Conservation (phyloP, 64 coral and sea anemone species). For the Montipora capricornis region DNA sequence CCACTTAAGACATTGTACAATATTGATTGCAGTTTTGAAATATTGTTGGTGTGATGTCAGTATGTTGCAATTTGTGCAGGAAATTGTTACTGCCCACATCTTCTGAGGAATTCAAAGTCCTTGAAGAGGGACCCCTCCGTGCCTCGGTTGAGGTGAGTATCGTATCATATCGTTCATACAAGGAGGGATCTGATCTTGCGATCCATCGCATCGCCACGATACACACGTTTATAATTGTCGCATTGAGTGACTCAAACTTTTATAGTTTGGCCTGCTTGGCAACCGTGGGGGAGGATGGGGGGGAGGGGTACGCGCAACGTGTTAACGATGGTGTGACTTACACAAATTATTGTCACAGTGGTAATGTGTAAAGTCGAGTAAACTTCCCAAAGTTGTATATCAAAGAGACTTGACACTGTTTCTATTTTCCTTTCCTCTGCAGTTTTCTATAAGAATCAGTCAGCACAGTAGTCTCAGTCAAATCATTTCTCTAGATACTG, state of each 20-base stretch:
- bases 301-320: no score
- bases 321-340: no score
- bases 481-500: conserved; percentile 84
- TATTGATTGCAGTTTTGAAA: neutral
- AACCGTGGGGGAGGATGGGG: no score
- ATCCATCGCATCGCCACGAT: no score
- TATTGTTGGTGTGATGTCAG: neutral
- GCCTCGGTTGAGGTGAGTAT: conserved; percentile 81
- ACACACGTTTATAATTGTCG: no score
- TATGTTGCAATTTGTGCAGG: neutral
- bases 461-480: conserved; percentile 76
- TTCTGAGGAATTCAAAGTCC: conserved; percentile 61
- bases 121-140: conserved; percentile 81
- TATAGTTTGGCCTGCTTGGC: no score
- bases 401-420: neutral
- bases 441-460: conserved; percentile 93
- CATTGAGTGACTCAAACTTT: no score
- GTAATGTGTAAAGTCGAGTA: no score
- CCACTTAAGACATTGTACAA: no score
- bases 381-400: neutral
- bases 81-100: conserved; percentile 43
- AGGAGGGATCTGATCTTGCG: neutral
- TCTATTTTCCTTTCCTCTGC: neutral
- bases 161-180: neutral
- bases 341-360: no score